These are phyloP conservation scores for Myiotriccus ornatus DNA, from an alignment of 2,797 vertebrate species.

Conservation along the genomic window DNA sequence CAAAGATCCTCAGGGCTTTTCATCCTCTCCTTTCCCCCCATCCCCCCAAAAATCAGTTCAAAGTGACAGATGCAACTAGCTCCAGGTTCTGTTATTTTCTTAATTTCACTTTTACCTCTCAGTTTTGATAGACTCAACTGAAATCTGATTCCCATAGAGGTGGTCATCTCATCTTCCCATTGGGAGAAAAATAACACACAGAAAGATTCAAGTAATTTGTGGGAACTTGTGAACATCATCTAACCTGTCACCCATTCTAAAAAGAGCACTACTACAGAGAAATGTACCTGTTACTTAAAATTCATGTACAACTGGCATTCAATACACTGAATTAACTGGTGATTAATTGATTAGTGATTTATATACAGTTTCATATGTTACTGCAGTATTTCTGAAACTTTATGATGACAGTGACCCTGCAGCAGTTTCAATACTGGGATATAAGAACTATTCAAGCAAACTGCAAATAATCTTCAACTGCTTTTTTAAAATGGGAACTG, in stretches of 20 bases:
- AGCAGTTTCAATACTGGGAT: neutral
- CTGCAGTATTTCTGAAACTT: neutral
- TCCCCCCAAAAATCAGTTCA: neutral
- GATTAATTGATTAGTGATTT: neutral
- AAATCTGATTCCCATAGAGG: neutral
- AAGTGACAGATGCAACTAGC: conserved; percentile 51
- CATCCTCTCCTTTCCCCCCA: conserved; percentile 2
- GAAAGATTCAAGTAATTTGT: neutral
- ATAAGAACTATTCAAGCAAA: neutral
- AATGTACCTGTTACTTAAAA: neutral
- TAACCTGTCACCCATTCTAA: neutral
- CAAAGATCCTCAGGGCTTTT: conserved; percentile 64
- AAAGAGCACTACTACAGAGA: neutral
- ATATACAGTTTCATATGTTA: neutral
- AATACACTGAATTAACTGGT: neutral
- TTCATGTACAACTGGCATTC: neutral
- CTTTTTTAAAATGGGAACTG: neutral
- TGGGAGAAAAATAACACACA: neutral
- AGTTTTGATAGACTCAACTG: neutral
- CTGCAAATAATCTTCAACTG: neutral
- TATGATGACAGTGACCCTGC: neutral
- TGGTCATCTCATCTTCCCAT: neutral
- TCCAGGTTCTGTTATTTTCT: neutral
- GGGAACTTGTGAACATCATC: neutral
- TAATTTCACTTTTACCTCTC: neutral